Percentiles rank a stretch among this genome's conserved stretches.
These are phyloP conservation scores for Noctuana brunneofusca DNA, from an alignment of 2,888 invertebrate species.

Conservation along the genomic window DNA sequence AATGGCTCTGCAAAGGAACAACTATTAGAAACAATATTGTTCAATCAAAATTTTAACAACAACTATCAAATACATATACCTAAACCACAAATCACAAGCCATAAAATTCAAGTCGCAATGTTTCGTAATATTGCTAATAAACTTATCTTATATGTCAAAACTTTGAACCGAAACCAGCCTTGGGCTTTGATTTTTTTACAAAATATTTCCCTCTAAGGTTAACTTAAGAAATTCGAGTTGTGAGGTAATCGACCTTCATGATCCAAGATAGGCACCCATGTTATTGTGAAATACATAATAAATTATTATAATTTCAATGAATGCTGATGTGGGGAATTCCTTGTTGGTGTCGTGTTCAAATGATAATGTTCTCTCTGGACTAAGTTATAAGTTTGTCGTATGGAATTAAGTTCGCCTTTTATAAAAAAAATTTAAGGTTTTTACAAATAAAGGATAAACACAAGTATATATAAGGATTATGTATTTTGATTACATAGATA, in stretches of 20 bases:
- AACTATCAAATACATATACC: too few species aligned
- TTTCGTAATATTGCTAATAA: not conserved
- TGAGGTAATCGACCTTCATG: slow-evolving; percentile 22
- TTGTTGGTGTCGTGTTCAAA: too few species aligned
- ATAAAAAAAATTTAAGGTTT: too few species aligned
- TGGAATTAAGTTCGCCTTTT: too few species aligned
- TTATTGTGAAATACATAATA: slow-evolving; percentile 1
- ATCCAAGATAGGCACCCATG: slow-evolving; percentile 4
- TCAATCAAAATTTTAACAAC: too few species aligned
- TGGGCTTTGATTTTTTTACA: slow-evolving; percentile 13
- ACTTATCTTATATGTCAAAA: not conserved
- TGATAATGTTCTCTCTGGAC: too few species aligned
- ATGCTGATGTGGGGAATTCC: not conserved
- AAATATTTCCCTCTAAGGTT: slow-evolving; percentile 14
- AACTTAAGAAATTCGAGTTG: slow-evolving; percentile 8
- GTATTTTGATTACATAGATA: too few species aligned
- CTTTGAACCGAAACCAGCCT: slow-evolving; percentile 13
- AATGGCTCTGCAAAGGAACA: too few species aligned
- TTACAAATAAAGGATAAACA: too few species aligned
- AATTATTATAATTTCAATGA: not conserved
- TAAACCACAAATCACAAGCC: not conserved
- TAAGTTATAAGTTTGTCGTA: too few species aligned
- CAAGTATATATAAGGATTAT: too few species aligned
- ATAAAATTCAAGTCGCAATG: not conserved
- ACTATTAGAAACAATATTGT: too few species aligned